Base-by-base conservation (phyloP, 2,797 vertebrate genomes). In the Hafferia zeledoni region DNA sequence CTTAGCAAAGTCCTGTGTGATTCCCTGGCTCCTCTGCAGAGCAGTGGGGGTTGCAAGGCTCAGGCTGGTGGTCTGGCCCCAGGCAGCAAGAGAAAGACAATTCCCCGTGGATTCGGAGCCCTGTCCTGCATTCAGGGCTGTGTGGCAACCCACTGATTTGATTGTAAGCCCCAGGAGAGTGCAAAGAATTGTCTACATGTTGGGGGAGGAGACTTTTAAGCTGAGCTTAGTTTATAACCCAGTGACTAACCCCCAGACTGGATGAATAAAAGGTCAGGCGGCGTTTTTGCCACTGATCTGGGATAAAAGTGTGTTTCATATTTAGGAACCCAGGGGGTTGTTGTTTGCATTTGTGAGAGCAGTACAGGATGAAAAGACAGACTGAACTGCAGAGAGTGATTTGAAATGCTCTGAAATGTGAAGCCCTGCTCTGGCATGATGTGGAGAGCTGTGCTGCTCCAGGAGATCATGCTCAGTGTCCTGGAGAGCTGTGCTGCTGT, bases 271-370 rank as follows among this genome's bases (percentile, higher is more conserved):
- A 86, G 63, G 52, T 83, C 91, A 61, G 69, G 63, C 0, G 0
- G 63, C 6, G 0, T 88, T 86, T 86, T 77, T 89, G 83, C 77
- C 74, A 55, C 47, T 18, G 63, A 52, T 76, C 25, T 70, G 56
- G 70, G 85, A 50, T 82, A 53, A 67, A 87, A 88, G 76, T 1
- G 4, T 69, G 65, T 78, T 91, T 89, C 35, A 3, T 55, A 22
- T 79, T 92, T 83, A 44, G 77, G 67, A 91, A 12, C 74, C 69
- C 47, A 20, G 30, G 75, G 93, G 84, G 41, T 33, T 50, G 43
- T 76, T 76, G 74, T 90, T 94, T 95, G 93, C 50, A 28, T 83
- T 88, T 91, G 77, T 57, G 76, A 86, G 87, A 83, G 74, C 28
- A 69, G 47, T 70, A 22, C 33, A 13, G 55, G 85, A 57, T 83